These are phyloP conservation scores for Adelognathus sp. DNA, from an alignment of 2,888 invertebrate species.

Conservation along the genomic window DNA sequence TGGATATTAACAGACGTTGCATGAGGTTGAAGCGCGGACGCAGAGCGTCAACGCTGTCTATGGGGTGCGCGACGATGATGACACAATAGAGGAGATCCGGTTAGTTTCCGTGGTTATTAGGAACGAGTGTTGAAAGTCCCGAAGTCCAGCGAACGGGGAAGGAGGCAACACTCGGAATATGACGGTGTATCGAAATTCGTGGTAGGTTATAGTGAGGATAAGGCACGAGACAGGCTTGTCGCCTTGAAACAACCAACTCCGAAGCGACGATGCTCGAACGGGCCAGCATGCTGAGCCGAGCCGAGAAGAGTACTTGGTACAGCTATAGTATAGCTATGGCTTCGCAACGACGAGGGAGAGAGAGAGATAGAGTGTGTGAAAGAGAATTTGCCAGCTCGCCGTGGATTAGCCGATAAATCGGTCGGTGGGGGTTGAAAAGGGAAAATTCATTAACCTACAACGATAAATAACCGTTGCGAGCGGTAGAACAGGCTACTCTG, in stretches of 20 bases:
- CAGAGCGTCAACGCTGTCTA: not conserved
- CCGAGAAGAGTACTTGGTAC: slow-evolving; percentile 3
- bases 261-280: not conserved
- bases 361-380: no score
- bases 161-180: not conserved
- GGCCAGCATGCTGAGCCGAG: not conserved
- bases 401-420: slow-evolving; percentile 74
- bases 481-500: slow-evolving; percentile 63
- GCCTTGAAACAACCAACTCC: slow-evolving; percentile 5
- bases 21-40: not conserved
- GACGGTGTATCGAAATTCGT: slow-evolving; percentile 15
- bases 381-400: slow-evolving; percentile 4
- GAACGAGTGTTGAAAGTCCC: slow-evolving; percentile 18
- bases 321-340: not conserved
- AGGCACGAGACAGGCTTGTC: not conserved
- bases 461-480: slow-evolving; percentile 75
- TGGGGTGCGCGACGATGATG: not conserved
- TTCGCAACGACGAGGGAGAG: not conserved
- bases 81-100: slow-evolving; percentile 25
- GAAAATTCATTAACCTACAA: slow-evolving; percentile 78
- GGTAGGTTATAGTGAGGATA: not conserved
- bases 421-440: slow-evolving; percentile 59
- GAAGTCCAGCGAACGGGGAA: not conserved
- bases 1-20: slow-evolving; percentile 27
- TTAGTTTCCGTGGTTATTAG: slow-evolving; percentile 11